A percentile compares a stretch with the other conserved stretches of the same genome.
phyloP scores from a whole-genome alignment of 2,113 vertebrate genomes.

The Opisthocomus hoazin region DNA sequence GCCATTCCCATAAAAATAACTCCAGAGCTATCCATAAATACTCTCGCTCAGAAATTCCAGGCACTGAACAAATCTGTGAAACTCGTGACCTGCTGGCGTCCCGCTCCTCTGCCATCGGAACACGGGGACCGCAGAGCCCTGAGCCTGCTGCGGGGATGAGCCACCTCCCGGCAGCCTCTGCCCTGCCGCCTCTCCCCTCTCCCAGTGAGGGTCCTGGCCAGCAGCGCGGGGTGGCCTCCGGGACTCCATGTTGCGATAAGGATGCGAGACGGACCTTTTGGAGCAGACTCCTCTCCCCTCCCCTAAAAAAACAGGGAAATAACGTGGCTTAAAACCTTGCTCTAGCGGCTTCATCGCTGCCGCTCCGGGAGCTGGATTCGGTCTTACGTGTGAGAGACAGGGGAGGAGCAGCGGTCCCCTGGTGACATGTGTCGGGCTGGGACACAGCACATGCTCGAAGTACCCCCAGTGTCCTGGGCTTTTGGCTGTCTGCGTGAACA shows the following conservation, averaged over 20 bases:
- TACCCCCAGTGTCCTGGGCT: constrained; percentile 2
- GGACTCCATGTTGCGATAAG: accelerated
- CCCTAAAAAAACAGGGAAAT: background rate
- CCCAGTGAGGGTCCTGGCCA: background rate
- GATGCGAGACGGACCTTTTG: background rate
- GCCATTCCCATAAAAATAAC: constrained; percentile 28
- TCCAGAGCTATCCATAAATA: constrained; percentile 50
- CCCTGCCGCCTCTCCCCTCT: background rate
- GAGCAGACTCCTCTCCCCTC: background rate
- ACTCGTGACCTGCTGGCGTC: constrained; percentile 28
- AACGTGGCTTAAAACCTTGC: background rate
- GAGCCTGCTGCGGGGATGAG: background rate
- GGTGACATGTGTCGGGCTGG: constrained; percentile 32
- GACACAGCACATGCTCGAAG: constrained; percentile 1
- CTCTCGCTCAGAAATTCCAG: constrained; percentile 24
- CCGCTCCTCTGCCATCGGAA: background rate
- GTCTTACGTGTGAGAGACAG: background rate
- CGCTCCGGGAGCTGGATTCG: background rate
- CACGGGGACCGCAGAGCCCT: background rate
- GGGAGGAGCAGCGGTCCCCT: constrained; percentile 1
- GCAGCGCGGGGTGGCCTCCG: accelerated
- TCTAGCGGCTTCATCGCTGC: background rate
- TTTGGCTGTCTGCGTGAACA: constrained; percentile 12
- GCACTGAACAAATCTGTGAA: constrained; percentile 32
- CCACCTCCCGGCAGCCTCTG: background rate